Base-by-base conservation (phyloP, 2,888 invertebrate genomes). In the Tipula lateralis region DNA sequence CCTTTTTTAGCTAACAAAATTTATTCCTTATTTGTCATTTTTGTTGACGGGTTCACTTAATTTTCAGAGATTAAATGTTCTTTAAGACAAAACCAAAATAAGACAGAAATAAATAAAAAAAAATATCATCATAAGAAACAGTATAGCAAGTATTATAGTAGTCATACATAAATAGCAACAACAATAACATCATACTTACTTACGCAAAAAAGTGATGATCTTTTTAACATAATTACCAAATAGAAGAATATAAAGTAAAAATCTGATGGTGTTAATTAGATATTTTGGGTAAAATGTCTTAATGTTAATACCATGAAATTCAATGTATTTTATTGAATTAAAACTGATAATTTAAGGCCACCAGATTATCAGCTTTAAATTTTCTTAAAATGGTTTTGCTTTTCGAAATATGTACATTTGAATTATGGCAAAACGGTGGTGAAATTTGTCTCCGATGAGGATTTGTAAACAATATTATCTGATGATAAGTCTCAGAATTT, bases 21-120 rank as follows among this genome's bases (percentile, higher is more conserved):
- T 82, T 82, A 30, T 82, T 82, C 82, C 82, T 82, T 32, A 82
- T 82, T 82, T 82, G 82, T 82, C 82, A 82, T 82, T 82, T 32
- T 82, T 30, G 82, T 82, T 82, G 82, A 82, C 82, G 32, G 29
- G 29, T 82, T 82, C 30, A 82, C 82, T 82, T 82, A 82, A 29
- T 82, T 82, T 82, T 30, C 82, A 66, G 66, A 66, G 66, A 66
- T 66, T 66, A 66, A 66, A 66, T 66, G 66, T 66, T 66, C 66
- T 66, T 66, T 66, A 66, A 7, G 66, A 66, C 66, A 19, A 66
- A 66, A 66, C 66, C 66, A 66, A 66, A 66, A 66, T 66, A 66
- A 66, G 24, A 66, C 66, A 66, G 24, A 66, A 66, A 66, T 24
- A 66, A 66, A 66, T 24, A 66, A 66, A 13, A 12, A 39, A 24